Evolutionary conservation across 2,888 invertebrate species (phyloP).

Genomic region (Drosophila antonietae): DNA sequence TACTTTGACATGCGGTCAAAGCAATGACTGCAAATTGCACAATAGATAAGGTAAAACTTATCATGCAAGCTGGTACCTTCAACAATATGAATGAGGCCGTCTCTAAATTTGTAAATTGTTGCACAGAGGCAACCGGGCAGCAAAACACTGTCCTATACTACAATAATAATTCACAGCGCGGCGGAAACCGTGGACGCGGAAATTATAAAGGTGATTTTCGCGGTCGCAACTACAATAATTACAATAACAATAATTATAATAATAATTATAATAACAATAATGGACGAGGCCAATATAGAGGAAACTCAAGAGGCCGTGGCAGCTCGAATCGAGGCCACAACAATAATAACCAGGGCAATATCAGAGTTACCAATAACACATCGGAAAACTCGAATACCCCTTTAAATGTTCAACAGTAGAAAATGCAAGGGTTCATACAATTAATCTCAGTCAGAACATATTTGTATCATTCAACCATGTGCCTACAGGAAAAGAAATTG

Average conservation of each 20-base stretch:
- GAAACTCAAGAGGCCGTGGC: too few relatives aligned
- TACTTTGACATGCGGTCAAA: not conserved
- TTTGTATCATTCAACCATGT: too few relatives aligned
- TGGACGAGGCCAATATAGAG: not conserved
- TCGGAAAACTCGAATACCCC: too few relatives aligned
- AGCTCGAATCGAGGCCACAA: too few relatives aligned
- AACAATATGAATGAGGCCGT: too few relatives aligned
- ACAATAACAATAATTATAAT: not conserved
- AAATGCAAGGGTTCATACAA: too few relatives aligned
- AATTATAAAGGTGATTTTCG: not conserved
- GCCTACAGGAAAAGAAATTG: too few relatives aligned
- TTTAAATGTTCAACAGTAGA: too few relatives aligned
- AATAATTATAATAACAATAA: constrained; percentile 1
- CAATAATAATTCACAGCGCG: not conserved
- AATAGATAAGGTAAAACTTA: not conserved
- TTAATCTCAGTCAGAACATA: too few relatives aligned
- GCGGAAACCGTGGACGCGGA: not conserved
- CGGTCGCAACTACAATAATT: not conserved
- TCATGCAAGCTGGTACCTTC: not conserved
- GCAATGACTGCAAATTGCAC: not conserved
- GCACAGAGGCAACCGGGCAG: not conserved
- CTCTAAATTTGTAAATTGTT: not conserved
- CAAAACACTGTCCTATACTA: not conserved
- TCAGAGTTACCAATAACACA: too few relatives aligned
- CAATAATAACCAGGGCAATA: too few relatives aligned